phyloP scores from a whole-genome alignment of 1,140 invertebrate species.

The Ectropis grisescens region DNA sequence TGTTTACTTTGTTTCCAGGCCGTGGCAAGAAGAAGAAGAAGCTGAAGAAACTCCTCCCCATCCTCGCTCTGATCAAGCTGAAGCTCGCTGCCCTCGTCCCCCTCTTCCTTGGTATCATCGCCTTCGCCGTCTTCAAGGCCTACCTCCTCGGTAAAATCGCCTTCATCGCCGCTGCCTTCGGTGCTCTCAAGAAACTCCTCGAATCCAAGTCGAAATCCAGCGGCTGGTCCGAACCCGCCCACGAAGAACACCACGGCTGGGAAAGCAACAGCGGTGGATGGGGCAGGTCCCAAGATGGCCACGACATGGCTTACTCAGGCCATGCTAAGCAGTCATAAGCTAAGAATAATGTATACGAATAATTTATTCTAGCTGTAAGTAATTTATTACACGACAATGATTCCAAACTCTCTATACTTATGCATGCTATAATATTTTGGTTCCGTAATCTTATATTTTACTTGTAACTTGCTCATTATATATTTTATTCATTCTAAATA shows the following conservation, averaged over 20 bases:
- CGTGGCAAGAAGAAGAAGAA: constrained; percentile 80
- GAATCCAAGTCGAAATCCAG: constrained; percentile 81
- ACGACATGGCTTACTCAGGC: constrained; percentile 75
- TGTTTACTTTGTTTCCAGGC: constrained; percentile 69
- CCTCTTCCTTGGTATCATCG: constrained; percentile 81
- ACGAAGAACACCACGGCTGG: constrained; percentile 72
- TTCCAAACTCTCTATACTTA: too few species aligned
- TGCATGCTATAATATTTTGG: too few species aligned
- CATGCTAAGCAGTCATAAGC: constrained; percentile 63
- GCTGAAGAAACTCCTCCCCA: constrained; percentile 80
- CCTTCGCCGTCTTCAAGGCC: constrained; percentile 86
- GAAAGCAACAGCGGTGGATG: constrained; percentile 67
- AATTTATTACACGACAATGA: too few species aligned
- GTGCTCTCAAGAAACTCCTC: constrained; percentile 83
- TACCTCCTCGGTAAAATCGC: constrained; percentile 86
- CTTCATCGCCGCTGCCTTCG: constrained; percentile 79
- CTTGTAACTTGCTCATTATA: too few species aligned
- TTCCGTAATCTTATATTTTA: too few species aligned
- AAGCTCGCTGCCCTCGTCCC: constrained; percentile 83
- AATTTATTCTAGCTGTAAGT: too few species aligned
- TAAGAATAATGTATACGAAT: constrained; percentile 6
- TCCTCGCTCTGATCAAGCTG: constrained; percentile 82
- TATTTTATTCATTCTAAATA: too few species aligned
- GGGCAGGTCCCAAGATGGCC: constrained; percentile 71
- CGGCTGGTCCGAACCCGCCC: constrained; percentile 76